phyloP scores from a whole-genome alignment of 1,140 invertebrate species.

The Cyclina sinensis region DNA sequence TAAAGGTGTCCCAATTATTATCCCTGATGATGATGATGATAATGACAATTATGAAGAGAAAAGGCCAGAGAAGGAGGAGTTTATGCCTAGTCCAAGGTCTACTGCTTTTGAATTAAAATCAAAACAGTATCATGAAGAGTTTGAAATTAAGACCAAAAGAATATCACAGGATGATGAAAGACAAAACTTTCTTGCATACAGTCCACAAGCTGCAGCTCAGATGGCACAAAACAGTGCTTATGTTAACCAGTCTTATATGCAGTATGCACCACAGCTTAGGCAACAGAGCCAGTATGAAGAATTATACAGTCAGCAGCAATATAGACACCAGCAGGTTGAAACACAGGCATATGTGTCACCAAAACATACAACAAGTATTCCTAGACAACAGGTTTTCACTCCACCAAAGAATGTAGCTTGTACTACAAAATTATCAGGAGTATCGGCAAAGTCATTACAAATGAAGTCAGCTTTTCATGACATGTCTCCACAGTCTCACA shows the following conservation, averaged over 20 bases:
- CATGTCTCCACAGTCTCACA: background rate
- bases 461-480: background rate
- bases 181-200: background rate
- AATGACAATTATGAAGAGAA: constrained; percentile 33
- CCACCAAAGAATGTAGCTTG: constrained; percentile 2
- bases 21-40: constrained; percentile 54
- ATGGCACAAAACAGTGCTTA: background rate
- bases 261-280: background rate
- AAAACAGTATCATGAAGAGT: constrained; percentile 17
- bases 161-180: background rate
- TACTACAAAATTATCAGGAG: background rate
- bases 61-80: background rate
- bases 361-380: background rate
- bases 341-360: background rate
- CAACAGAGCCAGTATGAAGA: constrained; percentile 7
- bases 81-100: constrained; percentile 34
- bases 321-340: background rate
- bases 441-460: background rate
- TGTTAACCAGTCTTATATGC: background rate
- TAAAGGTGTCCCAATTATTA: constrained; percentile 58
- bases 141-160: background rate
- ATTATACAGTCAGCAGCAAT: background rate
- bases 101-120: constrained; percentile 14
- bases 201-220: background rate
- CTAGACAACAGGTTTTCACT: background rate